Conservation (phyloP, 2,113 vertebrate species). For the human region DNA sequence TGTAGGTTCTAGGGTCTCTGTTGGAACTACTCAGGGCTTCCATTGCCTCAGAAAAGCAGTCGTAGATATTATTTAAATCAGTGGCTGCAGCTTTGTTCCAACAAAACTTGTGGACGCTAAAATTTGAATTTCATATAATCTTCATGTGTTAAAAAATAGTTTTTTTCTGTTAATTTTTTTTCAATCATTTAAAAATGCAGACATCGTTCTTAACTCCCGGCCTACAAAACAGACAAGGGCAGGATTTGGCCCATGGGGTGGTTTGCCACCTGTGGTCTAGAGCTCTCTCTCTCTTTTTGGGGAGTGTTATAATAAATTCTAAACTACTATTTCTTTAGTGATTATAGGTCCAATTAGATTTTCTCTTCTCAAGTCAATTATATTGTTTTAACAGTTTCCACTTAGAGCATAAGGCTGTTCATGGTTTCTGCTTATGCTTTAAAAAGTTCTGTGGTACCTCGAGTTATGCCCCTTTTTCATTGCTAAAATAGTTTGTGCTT, state of each 20-base stretch:
- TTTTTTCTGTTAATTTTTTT: not conserved
- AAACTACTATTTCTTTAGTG: not conserved
- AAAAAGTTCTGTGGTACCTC: not conserved
- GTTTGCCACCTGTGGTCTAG: not conserved
- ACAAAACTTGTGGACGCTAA: not conserved
- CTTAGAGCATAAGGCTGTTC: not conserved
- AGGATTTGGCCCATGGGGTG: not conserved
- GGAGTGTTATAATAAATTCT: not conserved
- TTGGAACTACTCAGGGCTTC: not conserved
- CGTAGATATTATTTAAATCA: not conserved
- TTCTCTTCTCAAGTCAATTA: not conserved
- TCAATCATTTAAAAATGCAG: slow-evolving; percentile 17
- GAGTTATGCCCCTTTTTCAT: not conserved
- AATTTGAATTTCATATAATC: not conserved
- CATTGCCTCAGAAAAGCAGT: not conserved
- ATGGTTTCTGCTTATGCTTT: not conserved
- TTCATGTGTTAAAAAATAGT: not conserved
- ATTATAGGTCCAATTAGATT: not conserved
- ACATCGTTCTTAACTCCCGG: not conserved
- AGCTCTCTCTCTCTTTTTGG: not conserved
- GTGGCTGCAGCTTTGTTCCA: not conserved
- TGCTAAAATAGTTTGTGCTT: not conserved
- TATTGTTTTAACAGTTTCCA: not conserved
- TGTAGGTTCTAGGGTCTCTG: not conserved
- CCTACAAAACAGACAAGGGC: not conserved